A percentile compares a stretch with the other conserved stretches of the same genome.
phyloP scores from a whole-genome alignment of 2,113 vertebrate species.

The Acrocephalus arundinaceus region DNA sequence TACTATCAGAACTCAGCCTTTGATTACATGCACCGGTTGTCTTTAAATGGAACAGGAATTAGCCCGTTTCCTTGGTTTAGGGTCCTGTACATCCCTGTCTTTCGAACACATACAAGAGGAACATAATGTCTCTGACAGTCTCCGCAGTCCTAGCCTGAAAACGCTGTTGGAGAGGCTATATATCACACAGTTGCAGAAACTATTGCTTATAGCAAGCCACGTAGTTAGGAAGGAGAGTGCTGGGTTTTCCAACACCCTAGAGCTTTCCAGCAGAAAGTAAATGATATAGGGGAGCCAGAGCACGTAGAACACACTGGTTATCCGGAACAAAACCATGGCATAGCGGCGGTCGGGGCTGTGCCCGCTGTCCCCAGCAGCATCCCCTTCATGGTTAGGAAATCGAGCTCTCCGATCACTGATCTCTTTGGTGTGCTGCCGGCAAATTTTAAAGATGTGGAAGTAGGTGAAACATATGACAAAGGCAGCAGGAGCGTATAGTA shows the following conservation, averaged over 20 bases:
- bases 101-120: constrained; percentile 83
- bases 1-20: not conserved
- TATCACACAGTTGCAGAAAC: constrained; percentile 99
- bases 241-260: constrained; percentile 89
- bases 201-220: constrained; percentile 99
- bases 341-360: constrained; percentile 92
- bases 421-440: constrained; percentile 97
- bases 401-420: constrained; percentile 93
- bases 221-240: constrained; percentile 95
- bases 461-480: constrained; percentile 97
- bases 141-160: constrained; percentile 93
- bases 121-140: constrained; percentile 93
- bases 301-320: constrained; percentile 98
- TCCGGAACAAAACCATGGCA: constrained; percentile 95
- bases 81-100: constrained; percentile 84
- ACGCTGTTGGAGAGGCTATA: constrained; percentile 98
- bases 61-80: constrained; percentile 90
- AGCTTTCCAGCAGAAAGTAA: constrained; percentile 97
- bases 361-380: constrained; percentile 83
- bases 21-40: not conserved
- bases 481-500: constrained; percentile 94
- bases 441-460: constrained; percentile 98
- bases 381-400: constrained; percentile 92
- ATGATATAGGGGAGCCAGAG: constrained; percentile 98
- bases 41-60: constrained; percentile 94